Evolutionary conservation across 2,888 invertebrate genomes (phyloP).

Genomic region (Microplitis manilae): DNA sequence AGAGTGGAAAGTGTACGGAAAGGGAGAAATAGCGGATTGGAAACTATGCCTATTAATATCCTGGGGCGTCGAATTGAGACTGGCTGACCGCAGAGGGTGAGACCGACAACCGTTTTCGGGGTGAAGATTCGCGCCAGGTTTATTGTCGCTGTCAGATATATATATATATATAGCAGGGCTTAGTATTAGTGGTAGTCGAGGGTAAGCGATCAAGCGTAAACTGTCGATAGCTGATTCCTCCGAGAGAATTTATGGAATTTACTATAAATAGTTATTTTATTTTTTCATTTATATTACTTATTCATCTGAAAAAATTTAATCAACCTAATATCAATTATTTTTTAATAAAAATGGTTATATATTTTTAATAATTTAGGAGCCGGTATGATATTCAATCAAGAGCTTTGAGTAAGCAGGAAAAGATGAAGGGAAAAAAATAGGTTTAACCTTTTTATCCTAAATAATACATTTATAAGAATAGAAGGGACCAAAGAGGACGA

Average conservation of each 20-base stretch:
- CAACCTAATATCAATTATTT: too few relatives aligned
- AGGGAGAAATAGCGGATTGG: conserved; percentile 1
- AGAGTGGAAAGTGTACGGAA: conserved; percentile 7
- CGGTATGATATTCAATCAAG: too few relatives aligned
- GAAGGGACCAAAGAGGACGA: conserved; percentile 2
- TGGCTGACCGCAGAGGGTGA: conserved; percentile 55
- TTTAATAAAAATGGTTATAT: conserved; percentile 10
- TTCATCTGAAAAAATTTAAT: too few relatives aligned
- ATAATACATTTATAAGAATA: neutral
- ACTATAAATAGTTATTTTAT: neutral
- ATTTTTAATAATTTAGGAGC: neutral
- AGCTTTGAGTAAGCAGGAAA: too few relatives aligned
- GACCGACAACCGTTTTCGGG: conserved; percentile 17
- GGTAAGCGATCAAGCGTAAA: neutral
- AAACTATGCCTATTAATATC: conserved; percentile 60
- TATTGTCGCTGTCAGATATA: conserved; percentile 15
- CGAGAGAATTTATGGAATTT: neutral
- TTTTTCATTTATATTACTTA: too few relatives aligned
- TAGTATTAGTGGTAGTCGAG: neutral
- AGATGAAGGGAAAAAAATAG: too few relatives aligned
- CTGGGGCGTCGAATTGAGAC: conserved; percentile 47
- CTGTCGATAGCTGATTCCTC: neutral
- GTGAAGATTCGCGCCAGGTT: conserved; percentile 24
- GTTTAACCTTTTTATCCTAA: conserved; percentile 6
- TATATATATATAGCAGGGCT: neutral